phyloP scores from a whole-genome alignment of 35 echinoderm and acorn worm species.

The Apostichopus californicus region DNA sequence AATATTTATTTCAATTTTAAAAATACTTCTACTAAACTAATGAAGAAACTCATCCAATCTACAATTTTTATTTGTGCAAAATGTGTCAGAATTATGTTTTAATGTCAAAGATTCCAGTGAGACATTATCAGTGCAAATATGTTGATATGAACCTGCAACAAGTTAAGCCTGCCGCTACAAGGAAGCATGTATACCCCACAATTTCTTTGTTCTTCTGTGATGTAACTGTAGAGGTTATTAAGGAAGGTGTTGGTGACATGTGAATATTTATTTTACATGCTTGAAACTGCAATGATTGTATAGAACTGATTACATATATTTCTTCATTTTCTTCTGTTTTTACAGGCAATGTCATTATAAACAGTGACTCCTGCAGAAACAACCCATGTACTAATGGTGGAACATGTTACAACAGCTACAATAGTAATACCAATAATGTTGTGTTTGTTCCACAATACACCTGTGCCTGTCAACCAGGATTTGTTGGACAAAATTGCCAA shows the following conservation, averaged over 20 bases:
- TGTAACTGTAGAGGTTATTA: background rate
- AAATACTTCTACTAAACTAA: too few relatives aligned
- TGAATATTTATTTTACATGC: background rate
- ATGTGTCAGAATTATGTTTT: too few relatives aligned
- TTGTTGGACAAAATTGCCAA: conserved; percentile 71
- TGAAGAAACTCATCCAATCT: too few relatives aligned
- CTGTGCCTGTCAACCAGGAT: conserved; percentile 68
- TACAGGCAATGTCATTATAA: background rate
- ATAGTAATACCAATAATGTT: conserved; percentile 41
- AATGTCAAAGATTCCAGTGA: too few relatives aligned
- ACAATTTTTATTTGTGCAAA: too few relatives aligned
- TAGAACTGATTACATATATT: too few relatives aligned
- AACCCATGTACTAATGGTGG: conserved; percentile 33
- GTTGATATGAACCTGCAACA: too few relatives aligned
- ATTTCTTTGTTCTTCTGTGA: background rate
- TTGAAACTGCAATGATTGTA: too few relatives aligned
- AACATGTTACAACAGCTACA: background rate
- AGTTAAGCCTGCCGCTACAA: too few relatives aligned
- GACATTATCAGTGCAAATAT: too few relatives aligned
- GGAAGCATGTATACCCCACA: too few relatives aligned
- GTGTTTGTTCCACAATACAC: conserved; percentile 67
- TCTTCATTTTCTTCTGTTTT: background rate
- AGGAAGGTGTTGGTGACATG: background rate
- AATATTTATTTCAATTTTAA: too few relatives aligned
- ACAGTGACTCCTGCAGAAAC: conserved; percentile 54